Percentiles rank a stretch among this genome's conserved stretches.
phyloP scores from a whole-genome alignment of 1,140 invertebrate genomes.

The Streblospio benedicti region DNA sequence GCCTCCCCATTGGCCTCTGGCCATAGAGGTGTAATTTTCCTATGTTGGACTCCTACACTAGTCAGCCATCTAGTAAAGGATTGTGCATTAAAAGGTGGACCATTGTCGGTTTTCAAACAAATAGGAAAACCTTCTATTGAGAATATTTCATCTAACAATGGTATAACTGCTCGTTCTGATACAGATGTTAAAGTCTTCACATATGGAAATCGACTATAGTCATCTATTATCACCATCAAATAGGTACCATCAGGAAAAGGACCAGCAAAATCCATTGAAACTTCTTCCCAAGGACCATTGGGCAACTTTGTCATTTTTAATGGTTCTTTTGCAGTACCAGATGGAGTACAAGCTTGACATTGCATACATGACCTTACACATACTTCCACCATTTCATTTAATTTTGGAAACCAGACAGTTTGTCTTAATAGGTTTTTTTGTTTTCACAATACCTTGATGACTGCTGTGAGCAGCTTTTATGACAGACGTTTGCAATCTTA shows the following conservation, averaged over 20 bases:
- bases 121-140: too few relatives aligned
- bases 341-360: conserved; percentile 5
- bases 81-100: too few relatives aligned
- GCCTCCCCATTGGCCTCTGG: conserved; percentile 2
- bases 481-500: too few relatives aligned
- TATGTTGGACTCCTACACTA: too few relatives aligned
- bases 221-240: conserved; percentile 19
- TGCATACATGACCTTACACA: background rate
- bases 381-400: background rate
- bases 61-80: too few relatives aligned
- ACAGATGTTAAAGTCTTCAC: conserved; percentile 24
- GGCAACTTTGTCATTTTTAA: background rate
- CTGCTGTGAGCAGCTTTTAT: background rate
- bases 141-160: too few relatives aligned
- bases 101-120: too few relatives aligned
- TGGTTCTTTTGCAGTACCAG: conserved; percentile 4
- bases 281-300: background rate
- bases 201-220: conserved; percentile 25
- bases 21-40: background rate
- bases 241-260: background rate
- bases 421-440: background rate
- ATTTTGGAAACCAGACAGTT: conserved; percentile 5
- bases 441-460: background rate
- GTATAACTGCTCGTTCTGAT: too few relatives aligned
- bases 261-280: conserved; percentile 3